These are phyloP conservation scores for Beris morrisii DNA, from an alignment of 2,888 invertebrate genomes.

Conservation along the genomic window DNA sequence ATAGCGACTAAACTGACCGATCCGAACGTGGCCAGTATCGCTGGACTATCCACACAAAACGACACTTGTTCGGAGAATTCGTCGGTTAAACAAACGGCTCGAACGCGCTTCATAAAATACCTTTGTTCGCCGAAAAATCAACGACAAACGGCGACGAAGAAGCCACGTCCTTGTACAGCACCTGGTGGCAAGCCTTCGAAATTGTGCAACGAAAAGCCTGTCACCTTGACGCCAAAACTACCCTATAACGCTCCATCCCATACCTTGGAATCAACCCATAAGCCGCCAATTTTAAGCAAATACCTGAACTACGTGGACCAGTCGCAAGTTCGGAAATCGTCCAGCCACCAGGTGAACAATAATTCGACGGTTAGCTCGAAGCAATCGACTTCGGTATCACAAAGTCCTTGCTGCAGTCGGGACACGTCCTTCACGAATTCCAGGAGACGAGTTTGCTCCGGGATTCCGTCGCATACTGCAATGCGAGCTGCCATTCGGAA, in stretches of 20 bases:
- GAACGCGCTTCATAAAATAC: conserved; percentile 28
- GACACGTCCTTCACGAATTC: conserved; percentile 9
- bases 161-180: conserved; percentile 10
- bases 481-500: conserved; percentile 21
- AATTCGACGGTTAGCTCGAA: not conserved
- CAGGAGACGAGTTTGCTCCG: not conserved
- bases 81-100: conserved; percentile 21
- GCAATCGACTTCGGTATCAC: not conserved
- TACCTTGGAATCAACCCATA: not conserved
- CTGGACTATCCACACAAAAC: conserved; percentile 5
- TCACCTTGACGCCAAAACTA: not conserved
- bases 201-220: not conserved
- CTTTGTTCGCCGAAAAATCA: conserved; percentile 22
- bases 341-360: not conserved
- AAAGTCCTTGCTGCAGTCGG: conserved; percentile 4
- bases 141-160: not conserved
- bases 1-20: not conserved
- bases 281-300: conserved; percentile 14
- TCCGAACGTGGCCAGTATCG: conserved; percentile 11
- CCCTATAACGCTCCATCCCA: not conserved
- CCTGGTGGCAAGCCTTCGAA: not conserved
- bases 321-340: not conserved
- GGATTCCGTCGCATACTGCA: conserved; percentile 22
- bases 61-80: conserved; percentile 26
- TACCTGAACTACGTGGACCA: conserved; percentile 1